Evolutionary conservation across 1,140 invertebrate genomes (phyloP), one percentile per base, ranked within the genome.

Genomic region (Drosophila chauvacae): DNA sequence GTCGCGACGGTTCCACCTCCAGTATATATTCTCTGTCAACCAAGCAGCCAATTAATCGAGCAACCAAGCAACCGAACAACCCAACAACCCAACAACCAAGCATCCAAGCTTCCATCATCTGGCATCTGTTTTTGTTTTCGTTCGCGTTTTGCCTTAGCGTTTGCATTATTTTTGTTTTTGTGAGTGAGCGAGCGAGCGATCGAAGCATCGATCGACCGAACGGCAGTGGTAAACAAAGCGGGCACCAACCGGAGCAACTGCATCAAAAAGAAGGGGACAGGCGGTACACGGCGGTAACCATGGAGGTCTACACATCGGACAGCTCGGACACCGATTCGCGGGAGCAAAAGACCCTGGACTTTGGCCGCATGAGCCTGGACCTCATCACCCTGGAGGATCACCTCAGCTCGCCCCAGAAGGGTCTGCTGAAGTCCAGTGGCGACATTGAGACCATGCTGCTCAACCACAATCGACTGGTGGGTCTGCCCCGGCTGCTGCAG

Each of bases 281-380:
- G 20, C 20, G 20, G 20, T 26, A 28, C 14, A 28, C 4, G 4
- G 10, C 23, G 3, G 45, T 23, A 26, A 51, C 23, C 37, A 96
- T 96, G 95, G 95, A 96, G 90, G 94, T 94, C 79, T 97, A 96
- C 81, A 96, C 96, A 44, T 97, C 96, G 16, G 96, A 97, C 87
- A 96, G 96, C 78, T 96, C 96, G 91, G 96, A 96, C 80, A 95
- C 95, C 78, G 96, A 97, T 87, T 94, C 93, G 73, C 93, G 93
- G 35, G 93, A 94, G 80, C 92, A 94, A 79, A 95, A 95, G 92
- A 95, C 95, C 2, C 91, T 97, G 51, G 96, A 97, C 90, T 93
- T 96, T 62, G 95, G 96, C 0, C 95, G 95, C 63, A 93, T 95
- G 88, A 93, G 94, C 81, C 90, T 97, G 77, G 95, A 96, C 51